A percentile compares a stretch with the other conserved stretches of the same genome.
Conservation (phyloP, 2,113 vertebrate genomes). For the Acanthisitta chloris region DNA sequence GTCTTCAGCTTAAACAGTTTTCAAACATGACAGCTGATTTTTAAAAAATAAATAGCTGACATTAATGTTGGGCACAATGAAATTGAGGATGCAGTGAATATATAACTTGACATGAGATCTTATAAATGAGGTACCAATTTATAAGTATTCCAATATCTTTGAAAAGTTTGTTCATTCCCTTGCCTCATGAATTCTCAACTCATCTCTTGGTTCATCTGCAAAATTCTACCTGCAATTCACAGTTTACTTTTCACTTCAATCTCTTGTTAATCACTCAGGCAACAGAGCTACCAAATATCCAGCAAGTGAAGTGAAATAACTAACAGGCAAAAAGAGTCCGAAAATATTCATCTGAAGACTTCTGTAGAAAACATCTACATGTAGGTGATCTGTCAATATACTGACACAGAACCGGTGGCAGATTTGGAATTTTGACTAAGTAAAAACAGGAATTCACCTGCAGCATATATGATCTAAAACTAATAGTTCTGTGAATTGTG, state of each 20-base stretch:
- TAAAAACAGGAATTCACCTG: background rate
- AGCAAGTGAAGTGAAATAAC: background rate
- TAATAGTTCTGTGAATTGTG: background rate
- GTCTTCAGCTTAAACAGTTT: background rate
- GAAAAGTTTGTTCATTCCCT: background rate
- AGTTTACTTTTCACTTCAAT: slow-evolving; percentile 7
- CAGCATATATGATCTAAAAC: background rate
- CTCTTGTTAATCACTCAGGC: background rate
- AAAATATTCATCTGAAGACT: background rate
- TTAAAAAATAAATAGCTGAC: background rate
- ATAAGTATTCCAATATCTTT: background rate
- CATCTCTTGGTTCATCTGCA: background rate
- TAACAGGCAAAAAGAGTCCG: background rate
- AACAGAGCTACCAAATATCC: background rate
- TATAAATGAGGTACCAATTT: background rate
- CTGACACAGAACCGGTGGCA: background rate
- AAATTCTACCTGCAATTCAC: background rate
- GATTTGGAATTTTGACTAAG: background rate
- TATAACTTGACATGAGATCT: background rate
- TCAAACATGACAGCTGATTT: background rate
- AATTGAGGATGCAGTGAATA: background rate
- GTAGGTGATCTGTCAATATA: background rate
- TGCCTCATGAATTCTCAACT: background rate
- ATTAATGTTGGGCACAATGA: background rate
- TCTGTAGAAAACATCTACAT: background rate